Evolutionary conservation across 2,113 vertebrate species (phyloP), one percentile per base, ranked within the genome.

Genomic region (Trochalopteron elliotii): DNA sequence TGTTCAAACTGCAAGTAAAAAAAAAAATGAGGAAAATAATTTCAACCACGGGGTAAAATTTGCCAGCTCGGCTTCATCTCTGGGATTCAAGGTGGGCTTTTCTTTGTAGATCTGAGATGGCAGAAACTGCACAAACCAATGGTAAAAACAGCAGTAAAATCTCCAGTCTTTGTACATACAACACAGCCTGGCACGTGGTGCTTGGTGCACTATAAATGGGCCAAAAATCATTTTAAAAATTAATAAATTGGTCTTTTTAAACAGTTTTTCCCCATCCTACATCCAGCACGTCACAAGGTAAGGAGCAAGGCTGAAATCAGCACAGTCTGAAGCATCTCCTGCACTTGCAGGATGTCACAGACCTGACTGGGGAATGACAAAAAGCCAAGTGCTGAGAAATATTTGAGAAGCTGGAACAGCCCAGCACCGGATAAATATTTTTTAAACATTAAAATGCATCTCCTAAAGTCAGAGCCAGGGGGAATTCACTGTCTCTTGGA

Each of bases 121-220:
- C 5, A 45, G 35, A 49, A 76, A 9, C 27, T 57, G 40, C 63
- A 45, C 68, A 67, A 81, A 57, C 5, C 49, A 39, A 18, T 21
- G 30, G 57, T 2, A 33, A 63, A 53, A 63, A 4, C 1, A 49
- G 1, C n/a, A 53, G 27, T 20, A 60, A 44, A 40, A 27, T 0
- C 3, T 16, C 31, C 42, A 7, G 1, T 7, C 15, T 31, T 47
- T 44, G 20, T 4, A 9, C 11, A 9, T 0, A 12, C 0, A 1
- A 5, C 14, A 30, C 3, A 64, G 55, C 67, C 53, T 1, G 30
- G 44, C n/a, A 68, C 2, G 0, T 6, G 15, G 15, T 21, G 17
- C 40, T 55, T 40, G 37, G 19, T 13, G 10, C 2, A 5, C 17
- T 8, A 12, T 7, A 76, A 17, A 88, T 55, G 35, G 3, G 6